Conservation (phyloP, 1,140 invertebrate genomes). For the Scaptomyza hsui region DNA sequence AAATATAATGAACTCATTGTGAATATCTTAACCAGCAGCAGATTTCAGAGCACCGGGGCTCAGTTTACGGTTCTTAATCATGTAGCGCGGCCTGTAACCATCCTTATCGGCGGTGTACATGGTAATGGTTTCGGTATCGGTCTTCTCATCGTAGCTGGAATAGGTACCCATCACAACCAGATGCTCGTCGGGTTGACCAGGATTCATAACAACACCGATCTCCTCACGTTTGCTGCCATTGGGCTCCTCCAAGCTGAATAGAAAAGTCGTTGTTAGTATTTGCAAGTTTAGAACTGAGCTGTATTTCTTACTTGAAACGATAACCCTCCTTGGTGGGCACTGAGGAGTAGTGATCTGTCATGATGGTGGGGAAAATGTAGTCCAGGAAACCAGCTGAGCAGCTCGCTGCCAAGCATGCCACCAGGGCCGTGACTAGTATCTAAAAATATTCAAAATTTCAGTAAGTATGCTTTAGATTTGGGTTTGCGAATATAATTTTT, state of each 20-base stretch:
- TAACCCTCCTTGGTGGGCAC: slow-evolving; percentile 71
- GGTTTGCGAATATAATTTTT: too few relatives aligned
- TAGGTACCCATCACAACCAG: slow-evolving; percentile 80
- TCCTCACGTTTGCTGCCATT: slow-evolving; percentile 79
- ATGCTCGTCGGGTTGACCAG: slow-evolving; percentile 68
- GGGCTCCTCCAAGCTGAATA: slow-evolving; percentile 63
- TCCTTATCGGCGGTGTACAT: slow-evolving; percentile 83
- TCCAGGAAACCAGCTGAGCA: slow-evolving; percentile 65
- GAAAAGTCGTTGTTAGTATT: not conserved
- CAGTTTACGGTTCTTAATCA: slow-evolving; percentile 77
- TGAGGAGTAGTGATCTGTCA: slow-evolving; percentile 46
- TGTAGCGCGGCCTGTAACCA: slow-evolving; percentile 75
- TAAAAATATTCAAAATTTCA: slow-evolving; percentile 13
- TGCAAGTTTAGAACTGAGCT: not conserved
- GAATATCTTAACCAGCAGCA: slow-evolving; percentile 61
- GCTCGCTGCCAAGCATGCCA: slow-evolving; percentile 61
- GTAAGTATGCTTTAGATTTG: too few relatives aligned
- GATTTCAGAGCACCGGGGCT: slow-evolving; percentile 72
- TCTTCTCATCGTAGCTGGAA: slow-evolving; percentile 68
- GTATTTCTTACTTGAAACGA: slow-evolving; percentile 59
- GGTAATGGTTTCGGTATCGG: slow-evolving; percentile 70
- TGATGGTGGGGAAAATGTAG: slow-evolving; percentile 44
- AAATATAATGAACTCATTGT: slow-evolving; percentile 15
- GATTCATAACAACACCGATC: slow-evolving; percentile 78
- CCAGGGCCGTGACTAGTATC: slow-evolving; percentile 60